Evolutionary conservation across 23 tunicate genomes (phyloP).

Genomic region (Botrylloides violaceus): DNA sequence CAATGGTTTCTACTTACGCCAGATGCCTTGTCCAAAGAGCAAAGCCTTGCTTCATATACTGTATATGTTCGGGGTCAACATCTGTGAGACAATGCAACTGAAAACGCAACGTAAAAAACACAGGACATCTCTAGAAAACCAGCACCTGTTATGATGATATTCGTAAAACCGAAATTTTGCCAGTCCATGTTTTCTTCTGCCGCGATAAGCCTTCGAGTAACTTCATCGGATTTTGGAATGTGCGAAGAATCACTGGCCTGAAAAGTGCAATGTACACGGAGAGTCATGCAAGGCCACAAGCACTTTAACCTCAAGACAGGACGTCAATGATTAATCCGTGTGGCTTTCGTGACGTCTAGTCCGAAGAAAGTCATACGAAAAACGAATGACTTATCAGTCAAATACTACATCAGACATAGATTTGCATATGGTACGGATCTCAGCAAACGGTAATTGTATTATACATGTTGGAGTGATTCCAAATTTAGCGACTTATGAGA

Average conservation of each 20-base stretch:
- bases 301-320: no score
- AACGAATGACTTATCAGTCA: no score
- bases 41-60: constrained; percentile 65
- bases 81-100: constrained; percentile 9
- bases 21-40: constrained; percentile 62
- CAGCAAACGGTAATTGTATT: no score
- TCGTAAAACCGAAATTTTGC: constrained; percentile 40
- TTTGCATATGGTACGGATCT: no score
- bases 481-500: no score
- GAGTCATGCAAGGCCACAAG: no score
- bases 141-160: constrained; percentile 39
- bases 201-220: constrained; percentile 37
- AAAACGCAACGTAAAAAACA: neutral
- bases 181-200: constrained; percentile 24
- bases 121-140: neutral
- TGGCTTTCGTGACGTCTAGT: no score
- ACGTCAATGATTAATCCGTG: no score
- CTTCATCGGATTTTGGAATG: constrained; percentile 34
- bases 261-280: neutral
- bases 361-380: no score
- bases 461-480: no score
- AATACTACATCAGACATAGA: no score
- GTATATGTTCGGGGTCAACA: constrained; percentile 37
- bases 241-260: constrained; percentile 71
- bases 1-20: constrained; percentile 78